Conservation (phyloP, 2,113 vertebrate species). For the Cygnus atratus region DNA sequence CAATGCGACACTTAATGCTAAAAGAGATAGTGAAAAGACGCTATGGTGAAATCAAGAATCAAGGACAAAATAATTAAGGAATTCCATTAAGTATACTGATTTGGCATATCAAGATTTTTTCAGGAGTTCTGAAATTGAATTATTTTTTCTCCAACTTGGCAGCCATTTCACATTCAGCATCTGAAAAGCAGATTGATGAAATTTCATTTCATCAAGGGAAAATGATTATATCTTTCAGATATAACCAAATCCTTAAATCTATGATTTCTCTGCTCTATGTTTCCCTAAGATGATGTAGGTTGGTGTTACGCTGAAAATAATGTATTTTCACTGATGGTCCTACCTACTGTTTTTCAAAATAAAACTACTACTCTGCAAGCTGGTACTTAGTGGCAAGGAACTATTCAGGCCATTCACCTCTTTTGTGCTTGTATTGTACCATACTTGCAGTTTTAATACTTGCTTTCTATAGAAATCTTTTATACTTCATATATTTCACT, state of each 20-base stretch:
- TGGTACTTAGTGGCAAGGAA: neutral
- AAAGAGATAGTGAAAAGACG: neutral
- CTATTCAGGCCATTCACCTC: neutral
- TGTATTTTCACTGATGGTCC: neutral
- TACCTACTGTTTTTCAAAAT: neutral
- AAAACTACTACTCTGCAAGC: neutral
- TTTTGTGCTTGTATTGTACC: neutral
- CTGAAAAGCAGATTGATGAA: neutral
- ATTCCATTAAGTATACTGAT: neutral
- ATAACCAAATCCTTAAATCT: neutral
- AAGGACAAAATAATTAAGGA: neutral
- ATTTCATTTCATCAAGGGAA: constrained; percentile 13
- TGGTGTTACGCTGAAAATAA: neutral
- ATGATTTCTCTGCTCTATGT: neutral
- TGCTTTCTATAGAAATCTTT: neutral
- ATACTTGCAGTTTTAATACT: neutral
- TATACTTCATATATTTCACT: neutral
- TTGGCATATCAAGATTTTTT: neutral
- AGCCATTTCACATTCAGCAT: neutral
- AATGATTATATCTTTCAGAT: neutral
- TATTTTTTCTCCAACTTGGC: neutral
- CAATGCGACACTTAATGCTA: neutral
- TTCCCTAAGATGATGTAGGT: neutral
- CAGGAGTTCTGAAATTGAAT: neutral
- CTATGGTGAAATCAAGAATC: neutral